phyloP scores from a whole-genome alignment of 1,140 invertebrate species.

The Eumaeus atala region DNA sequence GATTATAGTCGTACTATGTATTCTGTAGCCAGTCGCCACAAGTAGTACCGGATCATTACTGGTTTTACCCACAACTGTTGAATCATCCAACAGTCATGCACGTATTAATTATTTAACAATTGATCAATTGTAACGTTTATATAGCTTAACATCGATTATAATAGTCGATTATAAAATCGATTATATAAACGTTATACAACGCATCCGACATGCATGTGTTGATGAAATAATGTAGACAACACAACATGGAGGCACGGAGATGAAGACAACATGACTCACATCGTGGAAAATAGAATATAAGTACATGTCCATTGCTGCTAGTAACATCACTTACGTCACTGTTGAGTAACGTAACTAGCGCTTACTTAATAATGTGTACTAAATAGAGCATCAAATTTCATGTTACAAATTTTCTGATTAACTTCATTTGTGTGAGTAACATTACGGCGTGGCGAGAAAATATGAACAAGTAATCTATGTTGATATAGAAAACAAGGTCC shows the following conservation, averaged over 20 bases:
- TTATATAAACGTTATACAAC: conserved; percentile 1
- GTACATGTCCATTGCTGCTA: too few relatives aligned
- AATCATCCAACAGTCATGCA: too few relatives aligned
- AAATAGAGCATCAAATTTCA: conserved; percentile 10
- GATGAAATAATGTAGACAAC: not conserved
- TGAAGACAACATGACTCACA: too few relatives aligned
- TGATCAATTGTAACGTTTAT: conserved; percentile 4
- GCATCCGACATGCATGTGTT: not conserved
- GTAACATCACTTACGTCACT: not conserved
- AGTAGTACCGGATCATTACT: too few relatives aligned
- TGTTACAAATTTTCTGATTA: not conserved
- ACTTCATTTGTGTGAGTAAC: not conserved
- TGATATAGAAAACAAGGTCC: too few relatives aligned
- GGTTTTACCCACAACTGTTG: too few relatives aligned
- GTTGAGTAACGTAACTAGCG: not conserved
- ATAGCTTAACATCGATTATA: conserved; percentile 1
- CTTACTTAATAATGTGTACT: not conserved
- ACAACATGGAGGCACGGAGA: not conserved
- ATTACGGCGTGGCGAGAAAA: not conserved
- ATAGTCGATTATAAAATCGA: not conserved
- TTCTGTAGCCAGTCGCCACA: too few relatives aligned
- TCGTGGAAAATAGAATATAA: too few relatives aligned
- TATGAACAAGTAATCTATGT: not conserved
- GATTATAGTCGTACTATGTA: too few relatives aligned
- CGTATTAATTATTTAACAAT: too few relatives aligned